Percentiles rank a stretch among this genome's conserved stretches.
Conservation (phyloP, 2,797 vertebrate species). For the Lindbergichthys nudifrons region DNA sequence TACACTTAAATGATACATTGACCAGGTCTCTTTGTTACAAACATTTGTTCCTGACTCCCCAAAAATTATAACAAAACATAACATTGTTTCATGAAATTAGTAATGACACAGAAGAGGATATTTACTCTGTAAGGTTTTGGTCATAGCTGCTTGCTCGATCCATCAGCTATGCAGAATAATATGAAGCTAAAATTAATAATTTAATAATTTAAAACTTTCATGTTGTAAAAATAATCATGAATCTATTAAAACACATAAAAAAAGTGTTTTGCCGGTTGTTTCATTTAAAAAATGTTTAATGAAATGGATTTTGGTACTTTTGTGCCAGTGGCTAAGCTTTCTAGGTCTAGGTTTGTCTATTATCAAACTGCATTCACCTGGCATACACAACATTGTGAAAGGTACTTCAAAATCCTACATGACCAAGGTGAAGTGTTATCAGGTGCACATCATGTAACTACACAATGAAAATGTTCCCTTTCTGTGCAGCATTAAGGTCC, state of each 20-base stretch:
- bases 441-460: not conserved
- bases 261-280: no score
- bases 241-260: no score
- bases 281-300: not conserved
- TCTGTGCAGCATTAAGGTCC: not conserved
- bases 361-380: constrained; percentile 20
- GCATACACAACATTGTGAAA: not conserved
- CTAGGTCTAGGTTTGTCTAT: not conserved
- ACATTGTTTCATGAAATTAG: not conserved
- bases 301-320: constrained; percentile 14
- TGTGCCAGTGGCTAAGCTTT: constrained; percentile 7
- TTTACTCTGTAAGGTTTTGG: not conserved
- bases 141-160: not conserved
- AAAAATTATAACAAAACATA: not conserved
- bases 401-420: not conserved
- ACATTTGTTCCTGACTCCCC: not conserved
- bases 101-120: not conserved
- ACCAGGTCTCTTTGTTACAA: not conserved
- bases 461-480: not conserved
- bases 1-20: not conserved
- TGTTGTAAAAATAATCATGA: no score
- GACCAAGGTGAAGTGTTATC: not conserved
- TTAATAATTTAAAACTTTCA: constrained; percentile 1
- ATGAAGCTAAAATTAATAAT: constrained; percentile 4
- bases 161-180: constrained; percentile 11